A percentile compares a stretch with the other conserved stretches of the same genome.
phyloP scores from a whole-genome alignment of 2,113 vertebrate genomes.

The Chloebia gouldiae region DNA sequence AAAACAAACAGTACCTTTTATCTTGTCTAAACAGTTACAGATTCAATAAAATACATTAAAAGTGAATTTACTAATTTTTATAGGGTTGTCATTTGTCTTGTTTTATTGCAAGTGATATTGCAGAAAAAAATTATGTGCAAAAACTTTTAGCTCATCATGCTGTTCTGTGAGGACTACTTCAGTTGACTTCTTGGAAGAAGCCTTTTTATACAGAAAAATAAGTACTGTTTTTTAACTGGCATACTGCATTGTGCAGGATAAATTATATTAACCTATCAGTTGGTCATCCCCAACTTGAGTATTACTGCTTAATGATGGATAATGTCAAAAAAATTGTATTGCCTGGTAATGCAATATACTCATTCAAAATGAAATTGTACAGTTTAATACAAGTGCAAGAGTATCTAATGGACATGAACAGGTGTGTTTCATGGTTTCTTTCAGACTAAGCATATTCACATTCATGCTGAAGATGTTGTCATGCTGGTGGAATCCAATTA shows the following conservation, averaged over 20 bases:
- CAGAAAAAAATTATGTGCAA: background rate
- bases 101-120: background rate
- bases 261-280: slow-evolving; percentile 15
- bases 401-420: background rate
- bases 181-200: background rate
- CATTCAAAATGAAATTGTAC: background rate
- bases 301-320: background rate
- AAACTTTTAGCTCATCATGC: background rate
- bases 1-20: background rate
- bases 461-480: background rate
- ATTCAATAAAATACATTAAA: background rate
- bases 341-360: background rate
- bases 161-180: background rate
- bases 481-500: background rate
- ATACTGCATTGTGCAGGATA: background rate
- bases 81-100: background rate
- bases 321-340: slow-evolving; percentile 21
- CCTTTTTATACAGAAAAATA: background rate
- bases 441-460: background rate
- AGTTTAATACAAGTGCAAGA: background rate
- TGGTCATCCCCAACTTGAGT: background rate
- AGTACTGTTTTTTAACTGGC: background rate
- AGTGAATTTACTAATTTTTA: background rate
- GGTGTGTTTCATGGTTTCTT: background rate
- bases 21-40: background rate